Evolutionary conservation across 2,888 invertebrate species (phyloP), one percentile per base, ranked within the genome.

Genomic region (Balanococcus diminutus): DNA sequence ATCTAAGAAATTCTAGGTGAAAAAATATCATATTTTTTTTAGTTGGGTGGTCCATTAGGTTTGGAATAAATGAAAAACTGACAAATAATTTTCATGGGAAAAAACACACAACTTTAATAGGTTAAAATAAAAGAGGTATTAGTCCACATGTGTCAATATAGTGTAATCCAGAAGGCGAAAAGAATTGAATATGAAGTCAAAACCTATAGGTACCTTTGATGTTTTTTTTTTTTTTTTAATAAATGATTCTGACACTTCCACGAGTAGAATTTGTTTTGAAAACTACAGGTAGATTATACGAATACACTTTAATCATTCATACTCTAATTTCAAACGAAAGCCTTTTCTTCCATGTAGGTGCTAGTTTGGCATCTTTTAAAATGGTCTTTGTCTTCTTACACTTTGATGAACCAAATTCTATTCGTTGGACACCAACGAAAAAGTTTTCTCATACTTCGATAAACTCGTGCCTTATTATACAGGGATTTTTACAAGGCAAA

Each of bases 261-360:
- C n/a, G n/a, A n/a, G 56, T 22, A 22, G 56, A 19, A 11, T 56
- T 56, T 16, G 16, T 67, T 67, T 67, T 28, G 16, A 16, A 0
- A 28, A 11, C 28, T 28, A 28, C n/a, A 28, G 8, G 16, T n/a
- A n/a, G n/a, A n/a, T n/a, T n/a, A 28, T 67, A 56, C 56, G 31
- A 31, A 31, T 14, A 8, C 16, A 32, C 36, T 79, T 79, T 79
- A 79, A 79, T 79, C 36, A 79, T 79, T 79, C 25, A 79, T 79
- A 79, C 19, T 79, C 19, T 36, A 79, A 79, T 79, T 79, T 79
- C 16, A 79, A 36, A 9, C n/a, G 31, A 79, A 79, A 32, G 8
- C 11, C 36, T 5, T n/a, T 36, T 31, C 31, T 72, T 16, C 14
- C 31, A 19, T 56, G 9, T 79, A 36, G 75, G 28, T 67, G 11